phyloP scores from a whole-genome alignment of 2,797 vertebrate species.

The Aeoliscus strigatus region DNA sequence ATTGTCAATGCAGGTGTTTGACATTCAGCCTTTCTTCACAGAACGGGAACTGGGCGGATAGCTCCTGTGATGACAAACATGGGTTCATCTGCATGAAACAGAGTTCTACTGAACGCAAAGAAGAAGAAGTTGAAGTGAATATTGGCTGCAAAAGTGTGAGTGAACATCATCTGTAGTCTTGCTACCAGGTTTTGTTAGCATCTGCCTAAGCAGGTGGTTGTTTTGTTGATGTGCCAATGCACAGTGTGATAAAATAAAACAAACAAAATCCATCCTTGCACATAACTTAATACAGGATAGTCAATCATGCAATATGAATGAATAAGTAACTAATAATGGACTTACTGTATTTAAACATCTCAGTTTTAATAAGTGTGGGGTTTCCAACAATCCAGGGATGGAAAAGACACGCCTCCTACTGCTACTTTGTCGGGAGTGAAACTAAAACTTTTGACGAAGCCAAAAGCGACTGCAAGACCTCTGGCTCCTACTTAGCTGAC shows the following conservation, averaged over 20 bases:
- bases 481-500: constrained; percentile 79
- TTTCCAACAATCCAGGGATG: constrained; percentile 78
- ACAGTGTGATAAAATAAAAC: no score
- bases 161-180: constrained; percentile 18
- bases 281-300: no score
- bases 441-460: constrained; percentile 83
- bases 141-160: constrained; percentile 84
- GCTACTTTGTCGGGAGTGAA: constrained; percentile 82
- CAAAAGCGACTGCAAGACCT: constrained; percentile 76
- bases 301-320: no score
- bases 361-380: neutral
- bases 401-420: constrained; percentile 85
- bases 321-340: no score
- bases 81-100: constrained; percentile 88
- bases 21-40: constrained; percentile 40
- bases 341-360: neutral
- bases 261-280: no score
- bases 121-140: constrained; percentile 51
- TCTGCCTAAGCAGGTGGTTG: no score
- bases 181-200: no score
- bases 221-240: no score
- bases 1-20: neutral
- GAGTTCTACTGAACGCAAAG: constrained; percentile 53
- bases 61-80: constrained; percentile 76
- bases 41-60: constrained; percentile 89